Conservation (phyloP, 2,113 vertebrate species). For the Onychostoma macrolepis region DNA sequence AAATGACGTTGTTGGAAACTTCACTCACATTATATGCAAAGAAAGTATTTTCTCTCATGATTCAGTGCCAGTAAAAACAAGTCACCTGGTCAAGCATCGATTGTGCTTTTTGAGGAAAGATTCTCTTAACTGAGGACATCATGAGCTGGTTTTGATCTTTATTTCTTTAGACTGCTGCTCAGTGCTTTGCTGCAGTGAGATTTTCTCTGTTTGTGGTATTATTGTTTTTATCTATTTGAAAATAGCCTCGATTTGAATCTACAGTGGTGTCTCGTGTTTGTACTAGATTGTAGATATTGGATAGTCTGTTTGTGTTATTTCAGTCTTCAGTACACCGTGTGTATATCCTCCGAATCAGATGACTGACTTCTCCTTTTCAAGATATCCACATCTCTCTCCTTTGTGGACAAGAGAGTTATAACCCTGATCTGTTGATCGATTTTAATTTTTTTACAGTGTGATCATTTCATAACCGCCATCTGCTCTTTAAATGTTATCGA, state of each 20-base stretch:
- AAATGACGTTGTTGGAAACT: neutral
- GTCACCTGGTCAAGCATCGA: neutral
- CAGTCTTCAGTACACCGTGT: slow-evolving; percentile 1
- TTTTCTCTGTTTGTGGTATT: neutral
- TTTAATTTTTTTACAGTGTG: neutral
- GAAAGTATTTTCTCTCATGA: neutral
- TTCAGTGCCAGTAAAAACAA: neutral
- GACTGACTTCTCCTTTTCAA: neutral
- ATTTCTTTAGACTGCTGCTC: neutral
- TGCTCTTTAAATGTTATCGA: neutral
- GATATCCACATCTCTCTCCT: neutral
- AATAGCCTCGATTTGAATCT: neutral
- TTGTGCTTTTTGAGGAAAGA: neutral
- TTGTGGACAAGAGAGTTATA: neutral
- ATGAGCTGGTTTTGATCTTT: neutral
- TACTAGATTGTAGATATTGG: neutral
- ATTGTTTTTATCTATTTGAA: neutral
- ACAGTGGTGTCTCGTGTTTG: neutral
- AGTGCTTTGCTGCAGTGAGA: neutral
- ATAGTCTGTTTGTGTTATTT: neutral
- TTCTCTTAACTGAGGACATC: neutral
- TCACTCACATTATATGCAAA: neutral
- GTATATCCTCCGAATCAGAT: slow-evolving; percentile 18
- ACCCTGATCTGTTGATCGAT: neutral
- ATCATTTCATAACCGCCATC: neutral